Evolutionary conservation across 2,888 invertebrate genomes (phyloP).

Genomic region (Atherix ibis): DNA sequence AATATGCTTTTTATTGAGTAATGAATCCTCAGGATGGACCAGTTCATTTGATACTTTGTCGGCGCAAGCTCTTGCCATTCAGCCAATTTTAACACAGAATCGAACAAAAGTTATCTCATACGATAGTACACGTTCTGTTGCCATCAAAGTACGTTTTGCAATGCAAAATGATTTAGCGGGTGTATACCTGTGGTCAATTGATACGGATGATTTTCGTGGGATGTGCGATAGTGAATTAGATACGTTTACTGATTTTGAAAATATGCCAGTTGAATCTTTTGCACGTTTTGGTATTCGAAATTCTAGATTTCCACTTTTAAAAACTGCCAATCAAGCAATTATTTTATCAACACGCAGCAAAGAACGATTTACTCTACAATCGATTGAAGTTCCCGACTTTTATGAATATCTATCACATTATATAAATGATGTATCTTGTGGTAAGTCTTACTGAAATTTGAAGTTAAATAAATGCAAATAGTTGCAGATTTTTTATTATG

Average conservation of each 20-base stretch:
- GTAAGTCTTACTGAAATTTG: too few relatives aligned
- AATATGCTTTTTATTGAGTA: conserved; percentile 47
- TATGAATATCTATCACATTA: too few relatives aligned
- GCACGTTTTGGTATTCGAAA: conserved; percentile 14
- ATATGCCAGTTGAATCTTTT: too few relatives aligned
- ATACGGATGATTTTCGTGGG: conserved; percentile 73
- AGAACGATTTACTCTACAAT: too few relatives aligned
- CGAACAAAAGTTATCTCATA: conserved; percentile 51
- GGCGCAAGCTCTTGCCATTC: conserved; percentile 30
- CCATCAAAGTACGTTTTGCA: conserved; percentile 54
- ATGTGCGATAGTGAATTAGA: conserved; percentile 40
- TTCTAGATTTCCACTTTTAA: conserved; percentile 48
- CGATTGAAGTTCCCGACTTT: too few relatives aligned
- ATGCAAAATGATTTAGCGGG: conserved; percentile 52
- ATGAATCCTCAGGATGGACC: conserved; percentile 47
- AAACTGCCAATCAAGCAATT: conserved; percentile 53
- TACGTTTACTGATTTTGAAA: conserved; percentile 35
- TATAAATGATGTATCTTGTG: too few relatives aligned
- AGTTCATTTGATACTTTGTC: conserved; percentile 52
- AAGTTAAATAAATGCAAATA: too few relatives aligned
- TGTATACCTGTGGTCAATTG: conserved; percentile 78
- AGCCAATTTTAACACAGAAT: conserved; percentile 44
- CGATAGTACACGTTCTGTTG: conserved; percentile 59
- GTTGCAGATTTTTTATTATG: too few relatives aligned
- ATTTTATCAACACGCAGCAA: conserved; percentile 36